These are phyloP conservation scores for Pheosia tremula DNA, from an alignment of 2,888 invertebrate genomes.

Conservation along the genomic window DNA sequence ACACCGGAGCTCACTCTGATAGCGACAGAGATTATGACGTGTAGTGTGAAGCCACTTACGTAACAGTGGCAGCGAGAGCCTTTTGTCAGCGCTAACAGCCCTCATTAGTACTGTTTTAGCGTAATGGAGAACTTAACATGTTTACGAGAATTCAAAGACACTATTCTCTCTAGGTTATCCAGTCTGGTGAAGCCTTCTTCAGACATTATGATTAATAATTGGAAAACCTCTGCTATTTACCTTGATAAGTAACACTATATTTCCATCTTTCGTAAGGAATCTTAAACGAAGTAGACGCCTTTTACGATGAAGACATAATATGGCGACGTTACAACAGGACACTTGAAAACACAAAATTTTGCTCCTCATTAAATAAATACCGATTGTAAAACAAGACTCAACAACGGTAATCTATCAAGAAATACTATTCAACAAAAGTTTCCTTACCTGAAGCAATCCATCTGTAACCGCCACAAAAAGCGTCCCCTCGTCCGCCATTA, in stretches of 20 bases:
- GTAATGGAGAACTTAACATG: constrained; percentile 28
- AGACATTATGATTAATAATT: too few relatives aligned
- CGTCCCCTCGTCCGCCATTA: constrained; percentile 11
- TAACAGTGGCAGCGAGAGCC: constrained; percentile 11
- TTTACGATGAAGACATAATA: too few relatives aligned
- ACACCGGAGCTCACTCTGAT: not conserved
- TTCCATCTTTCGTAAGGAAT: too few relatives aligned
- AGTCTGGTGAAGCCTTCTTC: too few relatives aligned
- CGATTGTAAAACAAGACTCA: too few relatives aligned
- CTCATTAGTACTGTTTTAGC: constrained; percentile 47
- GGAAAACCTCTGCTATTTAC: too few relatives aligned
- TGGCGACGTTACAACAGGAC: too few relatives aligned
- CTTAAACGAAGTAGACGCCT: too few relatives aligned
- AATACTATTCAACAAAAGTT: not conserved
- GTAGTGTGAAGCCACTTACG: not conserved
- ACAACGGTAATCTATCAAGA: not conserved
- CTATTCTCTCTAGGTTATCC: too few relatives aligned
- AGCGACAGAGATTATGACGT: constrained; percentile 18
- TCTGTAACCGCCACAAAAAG: constrained; percentile 5
- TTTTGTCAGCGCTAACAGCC: constrained; percentile 46
- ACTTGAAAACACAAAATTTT: too few relatives aligned
- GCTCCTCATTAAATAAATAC: too few relatives aligned
- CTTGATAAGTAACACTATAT: too few relatives aligned
- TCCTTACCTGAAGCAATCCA: not conserved
- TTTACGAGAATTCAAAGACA: not conserved